Evolutionary conservation across 2,888 invertebrate species (phyloP), one percentile per base, ranked within the genome.

Genomic region (Arenicola marina): DNA sequence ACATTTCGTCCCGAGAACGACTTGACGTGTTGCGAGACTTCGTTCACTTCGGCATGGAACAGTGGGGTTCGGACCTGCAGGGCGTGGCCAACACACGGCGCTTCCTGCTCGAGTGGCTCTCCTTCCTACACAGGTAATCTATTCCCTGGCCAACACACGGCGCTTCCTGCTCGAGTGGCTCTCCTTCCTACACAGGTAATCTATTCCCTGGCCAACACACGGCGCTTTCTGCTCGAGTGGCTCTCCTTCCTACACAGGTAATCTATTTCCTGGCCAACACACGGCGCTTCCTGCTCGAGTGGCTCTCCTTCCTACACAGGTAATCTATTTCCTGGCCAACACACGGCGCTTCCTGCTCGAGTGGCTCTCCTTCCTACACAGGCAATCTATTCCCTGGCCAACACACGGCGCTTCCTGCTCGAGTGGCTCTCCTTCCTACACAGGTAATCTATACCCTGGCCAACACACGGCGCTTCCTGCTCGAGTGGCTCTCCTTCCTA

Each of bases 41-140:
- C 82, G 88, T 89, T 0, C 91, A 95, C 81, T 96, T 93, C 85
- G 98, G 98, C 0, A 86, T 99, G 45, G 97, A 98, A 78, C 97
- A 99, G 85, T 99, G 98, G 98, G 99, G 99, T 3, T 92, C 93
- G 18, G 99, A 99, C 82, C 91, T 77, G 15, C 79, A 87, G 82
- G 99, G 99, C 38, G 93, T 99, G 26, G 96, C 97, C 83, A 95
- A 90, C 69, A 97, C 97, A 0, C 78, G 89, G 21, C 78, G 90
- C 66, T 99, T 99, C 83, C 86, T 99, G 69, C 86, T 83, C 72
- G 86, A 81, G 78, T 86, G 80, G 84, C 76, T 80, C 73, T 86
- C 86, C 65, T 86, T 79, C 77, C 69, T 76, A 59, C 78, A 80
- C 79, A 84, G 81, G 85, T 86, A 54, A 53, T 2, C 31, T n/a